These are phyloP conservation scores for Linnaemya tessellans DNA, from an alignment of 2,888 invertebrate species.

Conservation along the genomic window DNA sequence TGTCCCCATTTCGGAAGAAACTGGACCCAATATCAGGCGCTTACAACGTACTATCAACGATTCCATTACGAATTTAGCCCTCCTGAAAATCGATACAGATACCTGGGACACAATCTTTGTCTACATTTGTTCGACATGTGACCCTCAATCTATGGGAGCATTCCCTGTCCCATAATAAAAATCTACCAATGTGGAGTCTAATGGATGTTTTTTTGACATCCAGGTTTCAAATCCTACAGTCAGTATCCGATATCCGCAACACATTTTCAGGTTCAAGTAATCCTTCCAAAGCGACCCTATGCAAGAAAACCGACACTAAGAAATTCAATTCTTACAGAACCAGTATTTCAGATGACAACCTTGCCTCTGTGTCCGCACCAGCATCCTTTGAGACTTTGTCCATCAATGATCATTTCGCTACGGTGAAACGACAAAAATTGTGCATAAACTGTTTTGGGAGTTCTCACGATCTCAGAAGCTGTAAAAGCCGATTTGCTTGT, in stretches of 20 bases:
- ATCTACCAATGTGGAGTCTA: constrained; percentile 8
- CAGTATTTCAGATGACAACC: too few species aligned
- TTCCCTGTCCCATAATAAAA: background rate
- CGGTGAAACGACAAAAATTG: too few species aligned
- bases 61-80: background rate
- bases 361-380: background rate
- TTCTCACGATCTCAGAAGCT: background rate
- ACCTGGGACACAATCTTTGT: constrained; percentile 29
- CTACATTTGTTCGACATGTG: constrained; percentile 13
- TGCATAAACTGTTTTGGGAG: background rate
- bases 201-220: constrained; percentile 7
- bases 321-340: background rate
- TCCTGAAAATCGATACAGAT: background rate
- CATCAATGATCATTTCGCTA: background rate
- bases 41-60: background rate
- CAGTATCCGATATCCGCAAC: too few species aligned
- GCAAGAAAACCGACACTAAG: background rate
- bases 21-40: too few species aligned
- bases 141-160: constrained; percentile 28
- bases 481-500: background rate
- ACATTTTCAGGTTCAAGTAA: background rate
- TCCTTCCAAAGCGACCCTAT: background rate
- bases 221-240: background rate
- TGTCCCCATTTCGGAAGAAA: background rate
- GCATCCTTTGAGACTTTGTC: background rate